Conservation (phyloP, 2,113 vertebrate species). For the Muntiacus reevesi region DNA sequence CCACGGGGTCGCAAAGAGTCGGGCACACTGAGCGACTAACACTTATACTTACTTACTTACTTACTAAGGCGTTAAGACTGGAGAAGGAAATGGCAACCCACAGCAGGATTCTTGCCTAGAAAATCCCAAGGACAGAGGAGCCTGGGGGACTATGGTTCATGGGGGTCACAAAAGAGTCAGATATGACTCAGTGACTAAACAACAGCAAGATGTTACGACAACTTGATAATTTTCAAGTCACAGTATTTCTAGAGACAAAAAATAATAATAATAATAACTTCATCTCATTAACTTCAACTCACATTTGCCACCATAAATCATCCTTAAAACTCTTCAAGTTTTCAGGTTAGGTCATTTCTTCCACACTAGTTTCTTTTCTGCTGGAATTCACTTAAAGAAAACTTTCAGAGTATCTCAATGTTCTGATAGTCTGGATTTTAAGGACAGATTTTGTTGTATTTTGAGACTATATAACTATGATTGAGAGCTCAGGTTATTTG, state of each 20-base stretch:
- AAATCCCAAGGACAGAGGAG: neutral
- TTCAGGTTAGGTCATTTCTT: too few species aligned
- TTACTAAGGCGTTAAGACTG: neutral
- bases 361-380: neutral
- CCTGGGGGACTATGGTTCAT: neutral
- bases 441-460: neutral
- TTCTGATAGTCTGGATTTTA: neutral
- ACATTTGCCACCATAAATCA: neutral
- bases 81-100: neutral
- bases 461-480: neutral
- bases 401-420: accelerated
- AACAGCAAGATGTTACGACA: neutral
- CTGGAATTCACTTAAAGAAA: neutral
- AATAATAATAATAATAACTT: neutral
- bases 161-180: neutral
- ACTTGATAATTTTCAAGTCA: neutral
- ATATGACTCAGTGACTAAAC: neutral
- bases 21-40: neutral
- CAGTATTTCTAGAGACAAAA: neutral
- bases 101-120: neutral
- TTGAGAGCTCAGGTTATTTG: neutral
- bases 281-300: neutral
- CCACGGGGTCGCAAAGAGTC: neutral
- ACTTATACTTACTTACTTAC: neutral
- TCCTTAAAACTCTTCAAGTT: too few species aligned